Evolutionary conservation across 2,888 invertebrate species (phyloP).

Genomic region (Drosophila subquinaria): DNA sequence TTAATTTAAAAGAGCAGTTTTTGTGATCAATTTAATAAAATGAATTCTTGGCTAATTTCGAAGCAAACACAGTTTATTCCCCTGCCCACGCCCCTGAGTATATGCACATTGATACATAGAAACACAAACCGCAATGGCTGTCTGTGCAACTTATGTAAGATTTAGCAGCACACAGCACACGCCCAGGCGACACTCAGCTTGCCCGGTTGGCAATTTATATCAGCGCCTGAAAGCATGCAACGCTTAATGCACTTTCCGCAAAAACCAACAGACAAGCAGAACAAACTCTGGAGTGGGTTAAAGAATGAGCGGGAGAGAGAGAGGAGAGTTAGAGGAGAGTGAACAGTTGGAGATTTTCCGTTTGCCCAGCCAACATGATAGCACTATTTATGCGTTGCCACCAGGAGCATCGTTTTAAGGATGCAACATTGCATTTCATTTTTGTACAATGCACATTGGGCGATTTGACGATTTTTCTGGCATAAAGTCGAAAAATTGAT

Average conservation of each 20-base stretch:
- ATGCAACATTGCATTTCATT: constrained; percentile 6
- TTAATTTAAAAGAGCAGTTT: no score
- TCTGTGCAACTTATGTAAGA: constrained; percentile 32
- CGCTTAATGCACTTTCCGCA: constrained; percentile 23
- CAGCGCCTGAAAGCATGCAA: constrained; percentile 30
- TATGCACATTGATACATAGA: neutral
- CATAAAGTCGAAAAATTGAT: no score
- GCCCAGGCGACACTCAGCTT: constrained; percentile 14
- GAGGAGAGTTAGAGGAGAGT: neutral
- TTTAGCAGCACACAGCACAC: constrained; percentile 15
- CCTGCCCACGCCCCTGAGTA: neutral
- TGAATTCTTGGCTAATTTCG: neutral
- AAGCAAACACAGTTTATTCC: neutral
- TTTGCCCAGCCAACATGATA: neutral
- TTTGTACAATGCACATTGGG: no score
- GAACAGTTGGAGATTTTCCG: constrained; percentile 7
- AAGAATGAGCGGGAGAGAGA: neutral
- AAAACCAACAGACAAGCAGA: neutral
- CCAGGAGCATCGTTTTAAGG: neutral
- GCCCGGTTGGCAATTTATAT: constrained; percentile 37
- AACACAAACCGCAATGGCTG: constrained; percentile 3
- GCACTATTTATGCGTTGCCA: constrained; percentile 2
- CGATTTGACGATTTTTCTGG: no score
- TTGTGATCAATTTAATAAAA: no score
- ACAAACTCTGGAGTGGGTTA: neutral